Evolutionary conservation across 2,113 vertebrate species (phyloP).

Genomic region (Echinops telfairi): DNA sequence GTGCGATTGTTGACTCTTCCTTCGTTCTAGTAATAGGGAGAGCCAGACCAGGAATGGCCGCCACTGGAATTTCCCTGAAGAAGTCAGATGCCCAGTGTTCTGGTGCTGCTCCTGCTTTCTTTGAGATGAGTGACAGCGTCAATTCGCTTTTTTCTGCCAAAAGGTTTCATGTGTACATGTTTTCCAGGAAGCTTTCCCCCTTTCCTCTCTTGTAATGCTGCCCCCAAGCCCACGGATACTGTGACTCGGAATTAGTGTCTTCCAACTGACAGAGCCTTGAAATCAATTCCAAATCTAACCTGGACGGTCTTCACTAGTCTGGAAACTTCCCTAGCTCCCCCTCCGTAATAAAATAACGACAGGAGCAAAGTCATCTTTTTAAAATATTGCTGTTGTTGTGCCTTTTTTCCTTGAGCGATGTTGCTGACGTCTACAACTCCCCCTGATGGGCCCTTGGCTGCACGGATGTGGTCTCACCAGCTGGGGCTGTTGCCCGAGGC

Average conservation of each 20-base stretch:
- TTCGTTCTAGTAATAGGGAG: neutral
- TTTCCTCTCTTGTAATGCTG: neutral
- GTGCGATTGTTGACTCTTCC: neutral
- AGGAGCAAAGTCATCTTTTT: slow-evolving; percentile 11
- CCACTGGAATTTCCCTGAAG: neutral
- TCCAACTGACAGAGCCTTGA: neutral
- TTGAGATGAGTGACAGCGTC: neutral
- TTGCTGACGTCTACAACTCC: neutral
- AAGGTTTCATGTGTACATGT: neutral
- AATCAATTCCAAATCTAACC: neutral
- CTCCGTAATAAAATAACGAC: neutral
- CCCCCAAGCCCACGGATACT: neutral
- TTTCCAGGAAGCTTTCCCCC: neutral
- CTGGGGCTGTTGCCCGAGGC: slow-evolving; percentile 60
- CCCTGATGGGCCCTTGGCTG: neutral
- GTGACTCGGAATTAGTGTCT: neutral
- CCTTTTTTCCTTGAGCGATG: neutral
- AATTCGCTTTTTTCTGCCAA: neutral
- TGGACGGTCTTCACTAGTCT: neutral
- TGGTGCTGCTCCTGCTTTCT: neutral
- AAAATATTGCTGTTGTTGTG: neutral
- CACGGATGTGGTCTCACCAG: slow-evolving; percentile 52
- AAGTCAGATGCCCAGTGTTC: neutral
- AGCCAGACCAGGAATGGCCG: neutral
- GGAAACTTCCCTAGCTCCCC: neutral